Evolutionary conservation across 1,140 invertebrate species (phyloP), one percentile per base, ranked within the genome.

Genomic region (Drosophila sulfurigaster): DNA sequence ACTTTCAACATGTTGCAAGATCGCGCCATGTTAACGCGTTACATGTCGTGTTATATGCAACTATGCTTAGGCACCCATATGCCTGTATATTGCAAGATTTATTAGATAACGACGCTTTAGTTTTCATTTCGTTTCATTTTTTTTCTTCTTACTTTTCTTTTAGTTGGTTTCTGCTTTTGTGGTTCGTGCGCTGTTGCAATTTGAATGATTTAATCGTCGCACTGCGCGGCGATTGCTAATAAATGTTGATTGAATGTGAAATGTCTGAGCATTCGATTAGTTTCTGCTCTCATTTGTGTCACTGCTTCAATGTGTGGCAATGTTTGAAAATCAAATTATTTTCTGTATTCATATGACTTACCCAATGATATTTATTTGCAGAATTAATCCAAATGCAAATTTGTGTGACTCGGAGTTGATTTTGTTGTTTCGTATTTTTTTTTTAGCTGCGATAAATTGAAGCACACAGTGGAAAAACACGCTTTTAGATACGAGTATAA

Each of bases 81-180:
- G n/a, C 15, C 30, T 45, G 41, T 64, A 57, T 57, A 82, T 88
- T 81, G 83, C 78, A 77, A 88, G 85, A 88, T 87, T 78, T 83
- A 88, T 87, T 87, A 87, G 83, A 87, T 87, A 87, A 87, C 82
- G 80, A 67, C 72, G 80, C 69, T 88, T 80, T 82, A 88, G 64
- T 89, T 73, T 88, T 56, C 63, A 67, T 58, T 67, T 66, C 16
- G 41, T 57, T 57, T 57, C 8, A 56, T 16, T 68, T 51, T 41
- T 32, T 11, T 38, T 41, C 28, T 8, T 32, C 10, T 38, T 60
- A 43, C 11, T 51, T 66, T 54, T 65, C 20, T 59, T 59, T 20
- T 8, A 41, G n/a, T 64, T 60, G 32, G 15, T 20, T 52, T 28
- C 25, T 38, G 15, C 49, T 73, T 52, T 41, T 87, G 79, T 68